Percentiles rank a stretch among this genome's conserved stretches.
These are phyloP conservation scores for Kryptolebias ocellatus DNA, from an alignment of 2,797 vertebrate genomes.

Conservation along the genomic window DNA sequence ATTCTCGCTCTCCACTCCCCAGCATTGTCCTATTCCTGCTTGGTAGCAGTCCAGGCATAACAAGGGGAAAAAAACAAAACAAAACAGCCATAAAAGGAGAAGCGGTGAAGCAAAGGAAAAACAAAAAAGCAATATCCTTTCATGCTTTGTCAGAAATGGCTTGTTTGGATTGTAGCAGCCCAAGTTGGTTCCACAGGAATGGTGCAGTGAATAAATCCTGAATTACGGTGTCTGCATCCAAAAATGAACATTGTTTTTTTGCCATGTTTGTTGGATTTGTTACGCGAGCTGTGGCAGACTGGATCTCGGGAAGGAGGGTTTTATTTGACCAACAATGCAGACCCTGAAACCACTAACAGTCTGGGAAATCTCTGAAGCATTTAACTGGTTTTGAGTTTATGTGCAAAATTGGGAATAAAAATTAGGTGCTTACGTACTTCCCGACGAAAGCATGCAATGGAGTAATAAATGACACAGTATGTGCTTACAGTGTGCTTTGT, in stretches of 20 bases:
- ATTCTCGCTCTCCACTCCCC: constrained; percentile 30
- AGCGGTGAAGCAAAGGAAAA: constrained; percentile 89
- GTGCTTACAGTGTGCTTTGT: constrained; percentile 31
- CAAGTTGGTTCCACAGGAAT: constrained; percentile 58
- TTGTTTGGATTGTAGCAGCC: constrained; percentile 61
- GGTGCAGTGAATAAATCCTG: constrained; percentile 61
- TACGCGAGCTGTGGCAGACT: constrained; percentile 59
- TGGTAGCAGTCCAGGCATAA: constrained; percentile 90
- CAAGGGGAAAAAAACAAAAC: constrained; percentile 75
- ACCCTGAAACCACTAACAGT: constrained; percentile 45
- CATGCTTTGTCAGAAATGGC: constrained; percentile 66
- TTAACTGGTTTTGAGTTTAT: not conserved
- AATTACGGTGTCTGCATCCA: constrained; percentile 58
- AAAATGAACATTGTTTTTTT: constrained; percentile 49
- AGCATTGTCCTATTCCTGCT: constrained; percentile 44
- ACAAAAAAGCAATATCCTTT: constrained; percentile 93
- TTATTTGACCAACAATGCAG: constrained; percentile 60
- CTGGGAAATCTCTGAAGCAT: constrained; percentile 37
- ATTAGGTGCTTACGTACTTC: not conserved
- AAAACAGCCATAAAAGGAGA: constrained; percentile 77
- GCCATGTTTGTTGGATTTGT: constrained; percentile 64
- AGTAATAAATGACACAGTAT: constrained; percentile 14
- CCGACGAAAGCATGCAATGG: constrained; percentile 3
- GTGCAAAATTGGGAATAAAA: too few species aligned
- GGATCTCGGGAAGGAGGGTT: constrained; percentile 56